Conservation (phyloP, 2,113 vertebrate genomes). For the Microcebus murinus region DNA sequence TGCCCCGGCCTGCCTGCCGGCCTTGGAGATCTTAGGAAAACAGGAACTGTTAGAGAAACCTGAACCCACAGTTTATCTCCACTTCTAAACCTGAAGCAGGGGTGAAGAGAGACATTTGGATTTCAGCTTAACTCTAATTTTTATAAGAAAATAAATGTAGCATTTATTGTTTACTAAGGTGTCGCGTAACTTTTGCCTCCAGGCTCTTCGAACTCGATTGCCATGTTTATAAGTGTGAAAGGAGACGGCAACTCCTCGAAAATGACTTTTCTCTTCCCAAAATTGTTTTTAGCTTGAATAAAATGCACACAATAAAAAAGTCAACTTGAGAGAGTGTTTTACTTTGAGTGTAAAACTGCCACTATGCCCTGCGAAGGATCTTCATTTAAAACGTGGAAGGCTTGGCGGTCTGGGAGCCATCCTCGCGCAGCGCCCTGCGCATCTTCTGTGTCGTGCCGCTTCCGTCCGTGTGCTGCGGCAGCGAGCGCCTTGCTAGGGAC, state of each 20-base stretch:
- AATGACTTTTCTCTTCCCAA: neutral
- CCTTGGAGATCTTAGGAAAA: neutral
- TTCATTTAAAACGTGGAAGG: too few species aligned
- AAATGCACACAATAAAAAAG: constrained; percentile 17
- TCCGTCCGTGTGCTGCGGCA: too few species aligned
- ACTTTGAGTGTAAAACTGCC: neutral
- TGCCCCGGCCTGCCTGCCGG: too few species aligned
- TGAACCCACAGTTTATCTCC: neutral
- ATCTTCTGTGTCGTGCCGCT: too few species aligned
- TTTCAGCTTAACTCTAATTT: neutral
- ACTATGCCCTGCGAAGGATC: neutral
- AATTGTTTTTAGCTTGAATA: constrained; percentile 39
- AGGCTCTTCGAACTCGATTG: neutral
- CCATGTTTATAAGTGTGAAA: constrained; percentile 12
- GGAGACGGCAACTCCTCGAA: neutral
- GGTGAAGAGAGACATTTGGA: neutral
- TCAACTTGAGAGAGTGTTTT: constrained; percentile 10
- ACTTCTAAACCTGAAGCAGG: neutral
- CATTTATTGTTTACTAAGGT: neutral
- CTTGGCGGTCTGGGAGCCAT: too few species aligned
- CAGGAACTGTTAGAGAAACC: neutral
- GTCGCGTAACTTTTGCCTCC: neutral
- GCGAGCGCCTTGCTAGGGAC: neutral
- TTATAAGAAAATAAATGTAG: neutral
- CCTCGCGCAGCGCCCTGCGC: too few species aligned